Conservation (phyloP, 1,140 invertebrate species). For the Lanistes nyassanus region DNA sequence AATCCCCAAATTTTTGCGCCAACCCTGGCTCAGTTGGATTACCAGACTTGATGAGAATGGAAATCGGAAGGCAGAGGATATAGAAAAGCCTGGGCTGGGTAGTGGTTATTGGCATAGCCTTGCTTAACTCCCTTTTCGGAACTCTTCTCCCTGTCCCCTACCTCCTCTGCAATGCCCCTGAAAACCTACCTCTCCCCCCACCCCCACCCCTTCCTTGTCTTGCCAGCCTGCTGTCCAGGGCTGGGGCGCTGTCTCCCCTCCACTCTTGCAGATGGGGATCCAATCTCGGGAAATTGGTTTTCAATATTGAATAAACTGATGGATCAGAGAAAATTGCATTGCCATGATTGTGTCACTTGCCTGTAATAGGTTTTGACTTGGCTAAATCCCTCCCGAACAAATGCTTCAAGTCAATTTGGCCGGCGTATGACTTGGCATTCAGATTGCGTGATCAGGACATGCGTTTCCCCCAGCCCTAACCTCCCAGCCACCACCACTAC, state of each 20-base stretch:
- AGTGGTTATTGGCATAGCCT: constrained; percentile 15
- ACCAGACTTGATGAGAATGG: constrained; percentile 23
- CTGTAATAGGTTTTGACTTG: constrained; percentile 37
- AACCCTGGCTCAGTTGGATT: constrained; percentile 15
- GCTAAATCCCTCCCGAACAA: constrained; percentile 30
- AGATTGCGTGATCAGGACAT: constrained; percentile 32
- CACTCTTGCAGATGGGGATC: constrained; percentile 15
- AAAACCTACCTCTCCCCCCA: neutral
- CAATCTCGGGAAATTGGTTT: constrained; percentile 37
- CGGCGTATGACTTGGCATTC: constrained; percentile 38
- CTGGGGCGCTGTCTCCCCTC: constrained; percentile 13
- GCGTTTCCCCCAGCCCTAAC: constrained; percentile 13
- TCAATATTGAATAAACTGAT: constrained; percentile 40
- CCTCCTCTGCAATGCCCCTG: too few relatives aligned
- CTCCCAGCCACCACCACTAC: neutral
- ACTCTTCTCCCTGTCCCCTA: neutral
- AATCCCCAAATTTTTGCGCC: constrained; percentile 18
- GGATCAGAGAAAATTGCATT: constrained; percentile 42
- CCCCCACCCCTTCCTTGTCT: neutral
- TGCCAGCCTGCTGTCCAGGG: too few relatives aligned
- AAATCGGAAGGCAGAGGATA: constrained; percentile 17
- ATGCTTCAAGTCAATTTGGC: constrained; percentile 37
- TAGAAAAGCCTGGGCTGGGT: neutral
- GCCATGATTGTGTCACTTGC: constrained; percentile 35
- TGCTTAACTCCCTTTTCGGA: constrained; percentile 18